Base-by-base conservation (phyloP, 1,140 invertebrate genomes). In the Frieseomelitta varia region DNA sequence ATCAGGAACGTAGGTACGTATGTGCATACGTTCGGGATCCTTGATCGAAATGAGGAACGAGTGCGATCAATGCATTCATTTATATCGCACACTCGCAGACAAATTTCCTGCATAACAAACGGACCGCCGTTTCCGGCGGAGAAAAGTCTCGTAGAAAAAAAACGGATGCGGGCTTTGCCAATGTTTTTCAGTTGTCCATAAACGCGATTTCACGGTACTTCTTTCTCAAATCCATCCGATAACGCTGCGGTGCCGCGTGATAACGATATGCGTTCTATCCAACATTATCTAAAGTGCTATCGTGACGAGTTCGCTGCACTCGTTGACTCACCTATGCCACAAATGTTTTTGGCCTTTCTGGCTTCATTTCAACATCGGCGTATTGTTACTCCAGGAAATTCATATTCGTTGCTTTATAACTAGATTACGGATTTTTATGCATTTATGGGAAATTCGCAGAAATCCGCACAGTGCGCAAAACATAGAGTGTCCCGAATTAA, bases 231-330 rank as follows among this genome's bases (percentile, higher is more conserved):
- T 76, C 72, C 63, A 39, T 56, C 27, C 72, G 79, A 85, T 81
- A 81, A 81, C 55, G 71, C 47, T 21, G 56, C 39, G 51, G 21
- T 67, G 55, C 27, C 6, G 1, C 55, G 63, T 55, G 84, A 85
- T 85, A 85, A 85, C 84, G 72, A 75, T 81, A 69, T 71, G 53
- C 24, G 58, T 56, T 53, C 83, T 71, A 80, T 84, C 69, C 79
- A 39, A 15, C 14, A 65, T 78, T 78, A 81, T 87, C 84, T 85
- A 77, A 85, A 85, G 58, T 77, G 69, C 55, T 65, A 68, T 85
- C 61, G 34, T 58, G 14, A n/a, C 34, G 63, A 63, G 74, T 85
- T 85, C 74, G 79, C 58, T 77, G 83, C 73, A 81, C 86, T 68
- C 56, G 56, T 72, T 80, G 72, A 76, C 68, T 85, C 56, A 81